Percentiles rank a stretch among this genome's conserved stretches.
These are phyloP conservation scores for Antheraea pernyi DNA, from an alignment of 1,140 invertebrate genomes.

Conservation along the genomic window DNA sequence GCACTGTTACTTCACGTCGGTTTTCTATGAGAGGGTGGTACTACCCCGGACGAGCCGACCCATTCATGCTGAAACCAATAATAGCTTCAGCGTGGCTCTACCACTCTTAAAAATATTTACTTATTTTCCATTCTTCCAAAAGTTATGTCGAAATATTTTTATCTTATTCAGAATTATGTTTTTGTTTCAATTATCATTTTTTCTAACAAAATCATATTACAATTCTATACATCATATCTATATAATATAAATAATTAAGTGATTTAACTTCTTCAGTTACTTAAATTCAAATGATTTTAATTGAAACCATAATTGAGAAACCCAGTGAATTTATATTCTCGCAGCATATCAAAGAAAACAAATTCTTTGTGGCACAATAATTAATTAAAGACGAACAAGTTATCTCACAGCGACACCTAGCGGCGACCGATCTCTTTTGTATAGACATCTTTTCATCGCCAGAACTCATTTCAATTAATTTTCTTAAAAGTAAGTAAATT, in stretches of 20 bases:
- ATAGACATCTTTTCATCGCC: constrained; percentile 73
- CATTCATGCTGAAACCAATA: no score
- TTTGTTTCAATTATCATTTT: no score
- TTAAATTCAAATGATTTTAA: constrained; percentile 34
- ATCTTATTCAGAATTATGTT: no score
- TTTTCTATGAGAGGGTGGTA: no score
- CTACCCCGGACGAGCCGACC: no score
- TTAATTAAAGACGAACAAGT: constrained; percentile 76
- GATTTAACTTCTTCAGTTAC: background rate
- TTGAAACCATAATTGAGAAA: constrained; percentile 59
- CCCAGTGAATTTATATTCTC: constrained; percentile 45
- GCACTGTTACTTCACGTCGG: no score
- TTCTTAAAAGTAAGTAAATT: constrained; percentile 76
- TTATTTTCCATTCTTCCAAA: no score
- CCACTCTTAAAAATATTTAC: no score
- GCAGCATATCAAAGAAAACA: constrained; percentile 59
- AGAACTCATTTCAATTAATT: constrained; percentile 79
- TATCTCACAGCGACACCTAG: constrained; percentile 74
- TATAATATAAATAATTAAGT: background rate
- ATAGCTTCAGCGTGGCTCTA: no score
- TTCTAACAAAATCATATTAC: no score
- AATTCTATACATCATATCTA: background rate
- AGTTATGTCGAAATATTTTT: no score
- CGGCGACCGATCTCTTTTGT: constrained; percentile 65
- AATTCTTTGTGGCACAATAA: constrained; percentile 69